phyloP scores from a whole-genome alignment of 2,888 invertebrate species.

The Scaeva pyrastri region DNA sequence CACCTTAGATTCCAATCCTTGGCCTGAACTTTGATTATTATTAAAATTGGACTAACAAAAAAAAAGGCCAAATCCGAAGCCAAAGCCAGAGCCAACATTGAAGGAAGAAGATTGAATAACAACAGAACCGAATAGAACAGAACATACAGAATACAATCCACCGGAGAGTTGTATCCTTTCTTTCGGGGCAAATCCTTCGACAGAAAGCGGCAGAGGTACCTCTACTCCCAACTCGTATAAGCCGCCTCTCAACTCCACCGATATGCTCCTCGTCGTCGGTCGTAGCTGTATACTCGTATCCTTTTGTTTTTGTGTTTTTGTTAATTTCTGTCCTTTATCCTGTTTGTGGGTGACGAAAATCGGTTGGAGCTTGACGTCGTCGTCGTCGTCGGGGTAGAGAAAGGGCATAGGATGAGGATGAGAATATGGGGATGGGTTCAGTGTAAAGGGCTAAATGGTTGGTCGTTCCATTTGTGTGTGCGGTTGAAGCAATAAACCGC shows the following conservation, averaged over 20 bases:
- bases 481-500: constrained; percentile 67
- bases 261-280: too few species aligned
- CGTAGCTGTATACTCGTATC: too few species aligned
- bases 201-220: too few species aligned
- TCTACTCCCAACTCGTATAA: constrained; percentile 59
- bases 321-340: constrained; percentile 36
- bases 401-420: too few species aligned
- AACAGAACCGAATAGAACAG: constrained; percentile 43
- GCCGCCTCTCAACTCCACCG: constrained; percentile 21
- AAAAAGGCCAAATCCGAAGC: too few species aligned
- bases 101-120: constrained; percentile 69
- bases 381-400: too few species aligned
- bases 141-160: constrained; percentile 50
- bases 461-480: constrained; percentile 61
- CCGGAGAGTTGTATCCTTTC: constrained; percentile 55
- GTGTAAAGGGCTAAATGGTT: constrained; percentile 60
- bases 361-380: constrained; percentile 17
- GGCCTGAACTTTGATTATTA: constrained; percentile 67
- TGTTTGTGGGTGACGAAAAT: constrained; percentile 66
- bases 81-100: constrained; percentile 49
- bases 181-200: background rate
- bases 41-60: constrained; percentile 37
- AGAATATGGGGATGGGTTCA: constrained; percentile 45
- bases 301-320: constrained; percentile 29
- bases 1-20: constrained; percentile 26